Conservation (phyloP, 2,888 invertebrate species). For the Mechanitis mazaeus region DNA sequence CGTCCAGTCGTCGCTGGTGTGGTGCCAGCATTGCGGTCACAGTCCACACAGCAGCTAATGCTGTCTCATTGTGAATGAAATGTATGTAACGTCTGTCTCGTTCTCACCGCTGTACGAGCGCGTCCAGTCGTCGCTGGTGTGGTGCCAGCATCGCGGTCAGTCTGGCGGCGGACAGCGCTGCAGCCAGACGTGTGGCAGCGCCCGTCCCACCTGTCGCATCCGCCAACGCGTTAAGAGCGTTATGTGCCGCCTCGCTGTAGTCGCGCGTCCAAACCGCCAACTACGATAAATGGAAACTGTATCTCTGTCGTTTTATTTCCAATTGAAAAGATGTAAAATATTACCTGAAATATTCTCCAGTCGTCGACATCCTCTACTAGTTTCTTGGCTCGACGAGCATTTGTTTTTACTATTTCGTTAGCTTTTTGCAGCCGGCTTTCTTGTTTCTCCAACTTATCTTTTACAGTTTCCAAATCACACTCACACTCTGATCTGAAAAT, state of each 20-base stretch:
- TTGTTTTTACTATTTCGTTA: slow-evolving; percentile 45
- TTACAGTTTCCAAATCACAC: slow-evolving; percentile 48
- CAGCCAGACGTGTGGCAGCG: slow-evolving; percentile 37
- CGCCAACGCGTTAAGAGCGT: slow-evolving; percentile 41
- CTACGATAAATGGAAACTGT: slow-evolving; percentile 32
- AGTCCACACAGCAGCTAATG: neutral
- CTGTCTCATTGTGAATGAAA: neutral
- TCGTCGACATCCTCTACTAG: slow-evolving; percentile 55
- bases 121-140: slow-evolving; percentile 42
- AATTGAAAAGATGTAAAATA: too few species aligned
- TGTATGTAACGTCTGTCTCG: too few species aligned
- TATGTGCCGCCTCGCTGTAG: slow-evolving; percentile 53
- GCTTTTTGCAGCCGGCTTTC: slow-evolving; percentile 56
- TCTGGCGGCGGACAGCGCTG: slow-evolving; percentile 46
- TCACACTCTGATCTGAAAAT: slow-evolving; percentile 49
- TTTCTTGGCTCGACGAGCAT: slow-evolving; percentile 57
- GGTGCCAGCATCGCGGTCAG: slow-evolving; percentile 41
- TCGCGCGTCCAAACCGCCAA: slow-evolving; percentile 58
- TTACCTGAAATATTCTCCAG: slow-evolving; percentile 63
- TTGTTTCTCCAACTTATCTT: slow-evolving; percentile 52
- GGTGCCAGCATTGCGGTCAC: slow-evolving; percentile 41
- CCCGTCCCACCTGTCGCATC: slow-evolving; percentile 26
- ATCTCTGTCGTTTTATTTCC: too few species aligned
- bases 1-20: slow-evolving; percentile 42
- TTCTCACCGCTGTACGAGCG: slow-evolving; percentile 39